Evolutionary conservation across 2,113 vertebrate genomes (phyloP).

Genomic region (Telmatochromis sp.): DNA sequence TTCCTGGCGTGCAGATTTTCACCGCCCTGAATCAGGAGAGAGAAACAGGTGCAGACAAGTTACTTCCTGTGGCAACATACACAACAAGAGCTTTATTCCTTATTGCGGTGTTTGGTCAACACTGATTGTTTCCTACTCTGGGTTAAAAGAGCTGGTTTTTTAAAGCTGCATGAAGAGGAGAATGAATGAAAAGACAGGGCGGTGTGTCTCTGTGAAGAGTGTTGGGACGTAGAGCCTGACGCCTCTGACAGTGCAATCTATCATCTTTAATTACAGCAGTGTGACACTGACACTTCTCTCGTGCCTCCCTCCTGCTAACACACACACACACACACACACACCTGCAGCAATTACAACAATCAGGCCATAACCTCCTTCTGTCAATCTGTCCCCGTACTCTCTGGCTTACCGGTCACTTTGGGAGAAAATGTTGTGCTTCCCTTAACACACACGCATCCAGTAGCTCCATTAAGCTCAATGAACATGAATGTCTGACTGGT

Average conservation of each 20-base stretch:
- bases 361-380: constrained; percentile 50
- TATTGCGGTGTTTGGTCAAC: background rate
- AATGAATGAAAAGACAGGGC: constrained; percentile 21
- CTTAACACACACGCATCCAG: background rate
- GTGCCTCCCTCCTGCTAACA: background rate
- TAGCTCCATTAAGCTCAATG: background rate
- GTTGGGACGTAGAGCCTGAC: constrained; percentile 43
- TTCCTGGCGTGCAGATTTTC: constrained; percentile 93
- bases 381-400: constrained; percentile 11
- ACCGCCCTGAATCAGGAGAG: constrained; percentile 71
- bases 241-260: constrained; percentile 65
- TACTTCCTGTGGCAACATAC: background rate
- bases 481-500: background rate
- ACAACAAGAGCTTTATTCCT: background rate
- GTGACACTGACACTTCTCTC: constrained; percentile 50
- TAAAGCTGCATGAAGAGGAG: background rate
- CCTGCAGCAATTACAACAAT: constrained; percentile 57
- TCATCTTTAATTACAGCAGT: constrained; percentile 73
- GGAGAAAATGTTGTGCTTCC: background rate
- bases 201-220: constrained; percentile 39
- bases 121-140: background rate
- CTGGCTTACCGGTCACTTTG: background rate
- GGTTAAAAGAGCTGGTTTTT: background rate
- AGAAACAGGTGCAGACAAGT: background rate
- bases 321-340: constrained; percentile 23